Conservation (phyloP, 1,140 invertebrate genomes). For the Gonioctena quinquepunctata region DNA sequence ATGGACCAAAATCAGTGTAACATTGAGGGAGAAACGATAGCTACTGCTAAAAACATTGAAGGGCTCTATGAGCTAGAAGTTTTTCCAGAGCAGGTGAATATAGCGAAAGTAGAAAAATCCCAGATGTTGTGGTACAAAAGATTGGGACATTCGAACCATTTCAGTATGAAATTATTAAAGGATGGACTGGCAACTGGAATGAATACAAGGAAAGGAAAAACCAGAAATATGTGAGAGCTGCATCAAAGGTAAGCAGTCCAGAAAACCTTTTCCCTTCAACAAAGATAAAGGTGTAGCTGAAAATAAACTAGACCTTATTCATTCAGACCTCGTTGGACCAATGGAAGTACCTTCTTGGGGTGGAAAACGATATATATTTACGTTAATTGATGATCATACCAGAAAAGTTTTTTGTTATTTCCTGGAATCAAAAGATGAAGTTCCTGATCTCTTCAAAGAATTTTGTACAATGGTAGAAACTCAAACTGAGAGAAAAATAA, state of each 20-base stretch:
- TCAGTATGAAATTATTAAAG: constrained; percentile 23
- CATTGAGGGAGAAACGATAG: constrained; percentile 23
- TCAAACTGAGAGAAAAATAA: constrained; percentile 43
- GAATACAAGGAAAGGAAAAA: neutral
- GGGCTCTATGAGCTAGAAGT: constrained; percentile 20
- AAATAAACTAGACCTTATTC: constrained; percentile 29
- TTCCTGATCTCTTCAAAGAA: constrained; percentile 37
- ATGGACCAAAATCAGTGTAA: too few species aligned
- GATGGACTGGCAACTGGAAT: constrained; percentile 24
- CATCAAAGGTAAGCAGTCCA: constrained; percentile 29
- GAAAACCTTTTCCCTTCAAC: constrained; percentile 21
- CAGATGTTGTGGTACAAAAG: constrained; percentile 31
- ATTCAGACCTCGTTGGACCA: constrained; percentile 29
- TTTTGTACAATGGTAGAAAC: constrained; percentile 37
- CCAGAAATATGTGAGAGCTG: constrained; percentile 25
- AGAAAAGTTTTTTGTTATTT: constrained; percentile 48
- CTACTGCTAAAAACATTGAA: constrained; percentile 21
- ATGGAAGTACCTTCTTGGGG: constrained; percentile 29
- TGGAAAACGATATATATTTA: constrained; percentile 49
- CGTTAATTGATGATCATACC: constrained; percentile 52
- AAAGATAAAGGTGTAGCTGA: constrained; percentile 19
- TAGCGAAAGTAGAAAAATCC: neutral
- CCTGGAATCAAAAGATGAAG: constrained; percentile 45
- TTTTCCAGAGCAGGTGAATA: neutral
- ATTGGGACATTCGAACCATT: constrained; percentile 28